Base-by-base conservation (phyloP, 2,888 invertebrate species). In the Lottia scabra region DNA sequence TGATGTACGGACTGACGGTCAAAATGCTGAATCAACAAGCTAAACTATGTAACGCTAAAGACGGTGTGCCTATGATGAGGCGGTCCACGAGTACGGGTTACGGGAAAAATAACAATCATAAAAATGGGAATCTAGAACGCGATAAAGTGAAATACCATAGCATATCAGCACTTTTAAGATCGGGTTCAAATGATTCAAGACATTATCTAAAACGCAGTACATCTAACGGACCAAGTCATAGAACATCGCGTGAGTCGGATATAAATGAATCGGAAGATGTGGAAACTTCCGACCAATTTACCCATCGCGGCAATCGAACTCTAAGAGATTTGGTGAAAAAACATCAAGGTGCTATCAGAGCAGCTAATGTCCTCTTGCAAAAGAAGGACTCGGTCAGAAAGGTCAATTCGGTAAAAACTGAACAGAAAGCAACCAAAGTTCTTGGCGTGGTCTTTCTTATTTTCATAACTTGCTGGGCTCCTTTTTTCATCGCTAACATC, bases 381-480 rank as follows among this genome's bases (percentile, higher is more conserved):
- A 80, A 81, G 56, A 80, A 82, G n/a, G 63, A 76, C 72, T 68
- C 66, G 72, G 63, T 70, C 75, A 68, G 75, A 38, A 74, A 76
- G 43, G 79, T 77, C 43, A 79, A 81, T 46, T 94, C 84, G 63
- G 90, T 97, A 70, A 92, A 95, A 5, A 92, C 96, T 69, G 97
- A 98, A 88, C 97, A 98, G 88, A 98, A 98, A 89, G 98, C 98
- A 0, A 97, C 98, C 15, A 97, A 98, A 91, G 98, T 89, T 8
- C 83, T 89, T 5, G 89, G 88, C 43, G 85, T 88, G 19, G 88
- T 89, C 70, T 89, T 89, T 76, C 84, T 83, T 46, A 86, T 88
- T 62, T 89, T 89, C 76, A 84, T 89, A 8, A 77, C 88, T 30
- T 88, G 87, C 78, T 89, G 89, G 89, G 87, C 88, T 6, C 90